Evolutionary conservation across 2,113 vertebrate genomes (phyloP).

Genomic region (Chinchilla lanigera): DNA sequence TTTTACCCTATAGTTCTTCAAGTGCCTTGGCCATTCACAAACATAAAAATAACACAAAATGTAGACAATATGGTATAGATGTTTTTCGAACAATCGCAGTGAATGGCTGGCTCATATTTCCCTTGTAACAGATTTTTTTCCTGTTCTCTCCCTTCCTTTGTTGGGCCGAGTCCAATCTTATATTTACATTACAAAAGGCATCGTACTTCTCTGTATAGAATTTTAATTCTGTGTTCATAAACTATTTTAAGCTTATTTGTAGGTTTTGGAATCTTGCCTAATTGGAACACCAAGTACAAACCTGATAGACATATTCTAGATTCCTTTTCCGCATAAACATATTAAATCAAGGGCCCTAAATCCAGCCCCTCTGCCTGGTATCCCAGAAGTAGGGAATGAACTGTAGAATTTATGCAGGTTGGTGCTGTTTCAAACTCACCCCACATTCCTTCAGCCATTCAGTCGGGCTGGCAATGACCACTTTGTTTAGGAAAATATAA

Average conservation of each 20-base stretch:
- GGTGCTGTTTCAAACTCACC: neutral
- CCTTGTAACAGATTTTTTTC: neutral
- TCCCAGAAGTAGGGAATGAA: neutral
- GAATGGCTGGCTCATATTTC: neutral
- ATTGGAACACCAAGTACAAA: slow-evolving; percentile 15
- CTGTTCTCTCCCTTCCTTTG: neutral
- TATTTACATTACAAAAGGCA: neutral
- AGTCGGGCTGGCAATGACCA: neutral
- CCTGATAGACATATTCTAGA: neutral
- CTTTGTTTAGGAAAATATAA: neutral
- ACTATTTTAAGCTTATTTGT: slow-evolving; percentile 32
- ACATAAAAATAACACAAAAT: neutral
- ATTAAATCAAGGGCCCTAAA: neutral
- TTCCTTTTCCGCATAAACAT: neutral
- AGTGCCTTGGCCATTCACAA: neutral
- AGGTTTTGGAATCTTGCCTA: neutral
- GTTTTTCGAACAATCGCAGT: neutral
- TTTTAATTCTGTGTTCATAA: slow-evolving; percentile 31
- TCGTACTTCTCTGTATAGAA: neutral
- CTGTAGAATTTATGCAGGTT: rapidly evolving
- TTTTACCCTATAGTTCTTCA: neutral
- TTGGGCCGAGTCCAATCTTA: neutral
- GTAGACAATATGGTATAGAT: neutral
- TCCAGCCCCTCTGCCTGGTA: neutral
- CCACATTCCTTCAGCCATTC: neutral